Base-by-base conservation (phyloP, 2,888 invertebrate species). In the Ptychoptera contaminata region DNA sequence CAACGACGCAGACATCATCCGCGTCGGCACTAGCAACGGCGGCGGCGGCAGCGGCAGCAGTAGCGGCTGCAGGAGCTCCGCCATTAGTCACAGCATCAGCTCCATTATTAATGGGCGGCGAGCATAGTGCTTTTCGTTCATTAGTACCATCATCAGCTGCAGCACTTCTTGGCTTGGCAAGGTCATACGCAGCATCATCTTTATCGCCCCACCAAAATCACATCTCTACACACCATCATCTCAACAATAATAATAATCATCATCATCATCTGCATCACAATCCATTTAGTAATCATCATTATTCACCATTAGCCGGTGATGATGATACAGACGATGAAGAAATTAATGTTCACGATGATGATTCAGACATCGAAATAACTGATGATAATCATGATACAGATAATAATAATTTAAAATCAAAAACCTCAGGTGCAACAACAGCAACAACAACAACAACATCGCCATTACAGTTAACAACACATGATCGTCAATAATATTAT, bases 81-180 rank as follows among this genome's bases (percentile, higher is more conserved):
- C 58, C 57, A 58, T 65, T 60, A 59, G 60, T 55, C 64, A 65
- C 61, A 64, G 65, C 60, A 65, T 63, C 64, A 64, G 59, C 57
- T 64, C 63, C 67, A 64, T 70, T 69, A 62, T 70, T 69, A 64
- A 86, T 88, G 84, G 87, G 88, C 66, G 87, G 88, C 69, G 86
- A 87, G 70, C 82, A 86, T 72, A 86, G 85, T 66, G 88, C 88
- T 12, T 88, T 88, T 65, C 81, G 81, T 53, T 78, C 84, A 16
- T 72, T 83, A 52, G 74, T 78, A 43, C 74, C 78, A 50, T 74
- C 73, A 51, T 73, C 78, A 45, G 60, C 63, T 16, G 74, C 76
- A 29, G 50, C 50, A 16, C 60, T 62, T 10, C 50, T 63, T 29
- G 65, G 56, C 37, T 55, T 61, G 41, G 61, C 62, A 1, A 57